Percentiles rank a stretch among this genome's conserved stretches.
Evolutionary conservation across 2,888 invertebrate species (phyloP).

Genomic region (Sacculina carcini): DNA sequence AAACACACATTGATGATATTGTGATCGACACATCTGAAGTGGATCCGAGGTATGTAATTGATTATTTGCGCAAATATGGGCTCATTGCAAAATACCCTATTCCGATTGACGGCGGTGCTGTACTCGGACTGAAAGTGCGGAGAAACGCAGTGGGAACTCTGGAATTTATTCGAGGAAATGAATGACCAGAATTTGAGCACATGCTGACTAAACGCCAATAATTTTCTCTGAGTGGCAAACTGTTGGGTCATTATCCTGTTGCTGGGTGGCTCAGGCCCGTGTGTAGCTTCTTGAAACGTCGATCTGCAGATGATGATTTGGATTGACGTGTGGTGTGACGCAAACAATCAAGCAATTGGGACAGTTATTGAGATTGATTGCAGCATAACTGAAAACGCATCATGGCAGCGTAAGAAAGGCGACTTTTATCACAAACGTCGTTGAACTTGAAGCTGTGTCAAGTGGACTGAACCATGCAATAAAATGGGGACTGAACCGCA

Average conservation of each 20-base stretch:
- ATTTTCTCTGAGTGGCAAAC: background rate
- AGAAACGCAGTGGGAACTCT: background rate
- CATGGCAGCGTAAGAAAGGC: background rate
- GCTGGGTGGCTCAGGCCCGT: background rate
- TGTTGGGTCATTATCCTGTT: constrained; percentile 1
- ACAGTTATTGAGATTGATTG: background rate
- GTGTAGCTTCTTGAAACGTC: background rate
- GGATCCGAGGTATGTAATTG: background rate
- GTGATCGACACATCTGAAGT: too few relatives aligned
- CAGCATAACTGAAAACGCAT: background rate
- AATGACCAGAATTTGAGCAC: too few relatives aligned
- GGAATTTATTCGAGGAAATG: background rate
- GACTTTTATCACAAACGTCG: background rate
- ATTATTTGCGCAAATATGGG: too few relatives aligned
- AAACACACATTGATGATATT: too few relatives aligned
- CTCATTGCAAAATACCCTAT: background rate
- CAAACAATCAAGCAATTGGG: background rate
- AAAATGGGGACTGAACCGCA: background rate
- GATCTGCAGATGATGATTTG: background rate
- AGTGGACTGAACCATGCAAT: background rate
- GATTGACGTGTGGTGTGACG: background rate
- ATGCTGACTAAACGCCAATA: too few relatives aligned
- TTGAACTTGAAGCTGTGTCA: too few relatives aligned
- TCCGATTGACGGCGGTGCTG: background rate
- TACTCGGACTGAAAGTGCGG: background rate